phyloP scores from a whole-genome alignment of 2,797 vertebrate genomes.

The Clamator glandarius region DNA sequence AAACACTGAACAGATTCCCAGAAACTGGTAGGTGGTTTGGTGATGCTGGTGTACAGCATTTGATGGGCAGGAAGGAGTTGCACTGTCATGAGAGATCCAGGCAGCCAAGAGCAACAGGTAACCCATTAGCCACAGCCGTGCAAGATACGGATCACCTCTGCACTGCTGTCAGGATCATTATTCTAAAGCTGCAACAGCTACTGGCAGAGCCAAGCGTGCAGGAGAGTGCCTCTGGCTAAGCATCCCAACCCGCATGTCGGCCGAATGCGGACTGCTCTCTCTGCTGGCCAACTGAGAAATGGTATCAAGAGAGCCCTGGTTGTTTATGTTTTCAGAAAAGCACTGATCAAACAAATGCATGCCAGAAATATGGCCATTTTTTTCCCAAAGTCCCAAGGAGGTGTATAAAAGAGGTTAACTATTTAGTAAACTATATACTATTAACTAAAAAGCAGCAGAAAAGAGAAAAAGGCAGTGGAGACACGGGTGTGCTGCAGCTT shows the following conservation, averaged over 20 bases:
- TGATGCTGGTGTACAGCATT: rapidly evolving
- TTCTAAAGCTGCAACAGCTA: background rate
- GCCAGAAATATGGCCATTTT: background rate
- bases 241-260: background rate
- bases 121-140: background rate
- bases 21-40: background rate
- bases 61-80: background rate
- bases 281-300: conserved; percentile 57
- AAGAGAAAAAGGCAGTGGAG: background rate
- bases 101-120: background rate
- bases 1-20: background rate
- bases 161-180: background rate
- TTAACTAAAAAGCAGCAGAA: background rate
- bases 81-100: background rate
- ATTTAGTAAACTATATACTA: background rate
- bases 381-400: background rate
- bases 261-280: conserved; percentile 46
- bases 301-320: background rate
- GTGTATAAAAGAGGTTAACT: background rate
- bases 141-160: background rate
- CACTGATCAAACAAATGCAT: background rate
- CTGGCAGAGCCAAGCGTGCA: background rate
- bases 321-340: background rate
- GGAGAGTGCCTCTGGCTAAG: background rate
- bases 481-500: background rate